Base-by-base conservation (phyloP, 1,140 invertebrate species). In the Limonius californicus region DNA sequence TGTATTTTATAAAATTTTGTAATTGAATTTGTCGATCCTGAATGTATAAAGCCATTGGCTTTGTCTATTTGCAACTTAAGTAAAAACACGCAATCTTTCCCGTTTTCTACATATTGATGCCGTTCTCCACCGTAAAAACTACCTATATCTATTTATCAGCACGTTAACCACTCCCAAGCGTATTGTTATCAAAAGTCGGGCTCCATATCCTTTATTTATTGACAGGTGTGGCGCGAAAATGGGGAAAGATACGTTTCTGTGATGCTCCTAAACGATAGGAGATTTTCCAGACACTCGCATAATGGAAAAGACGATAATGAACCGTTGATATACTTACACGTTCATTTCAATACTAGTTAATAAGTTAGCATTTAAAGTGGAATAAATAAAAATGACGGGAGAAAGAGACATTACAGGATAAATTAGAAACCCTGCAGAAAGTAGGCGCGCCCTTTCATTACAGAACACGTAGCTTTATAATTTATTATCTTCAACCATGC, bases 361-460 rank as follows among this genome's bases (percentile, higher is more conserved):
- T n/a, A n/a, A n/a, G n/a, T n/a, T n/a, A n/a, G n/a, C n/a, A n/a
- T n/a, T n/a, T n/a, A n/a, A n/a, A n/a, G n/a, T n/a, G 23, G 9
- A 27, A 27, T 27, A 27, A 9, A 27, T 9, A 27, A 27, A 27
- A 9, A 27, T 27, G 9, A 9, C 16, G 59, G 43, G 42, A 43
- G 59, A 61, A 30, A 55, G 59, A 61, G 59, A 61, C 50, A 61
- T 61, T 61, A 61, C 21, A 43, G 12, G 35, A 61, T 61, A 61
- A 53, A 61, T 61, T 61, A 61, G 59, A 27, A 39, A 18, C 59
- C 35, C 20, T 61, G 59, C n/a, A 61, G 59, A 35, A 61, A 45
- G n/a, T 32, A 39, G 45, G 23, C 35, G 27, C 30, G 59, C 59
- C 53, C 53, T 61, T 53, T 61, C 50, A 61, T 61, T 61, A 61